Base-by-base conservation (phyloP, 1,140 invertebrate genomes). In the Ceratina japonica region DNA sequence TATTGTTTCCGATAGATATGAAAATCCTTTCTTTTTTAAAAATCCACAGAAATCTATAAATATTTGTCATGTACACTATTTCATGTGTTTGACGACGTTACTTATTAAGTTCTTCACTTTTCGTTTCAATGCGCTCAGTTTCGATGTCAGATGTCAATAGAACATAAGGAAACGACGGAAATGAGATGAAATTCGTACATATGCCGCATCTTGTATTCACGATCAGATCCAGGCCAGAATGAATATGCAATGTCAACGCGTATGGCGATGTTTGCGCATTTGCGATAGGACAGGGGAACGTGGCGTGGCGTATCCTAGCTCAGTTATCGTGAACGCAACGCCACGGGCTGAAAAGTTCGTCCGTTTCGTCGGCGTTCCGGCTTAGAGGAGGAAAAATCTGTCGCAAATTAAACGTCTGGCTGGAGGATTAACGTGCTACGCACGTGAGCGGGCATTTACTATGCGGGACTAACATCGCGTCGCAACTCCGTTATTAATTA, bases 401-500 rank as follows among this genome's bases (percentile, higher is more conserved):
- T 61, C 62, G 31, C 37, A 64, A 51, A 16, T 70, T 72, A 69
- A 84, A 83, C 81, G 75, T 61, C 44, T 68, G 27, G 44, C 7
- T 16, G 10, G 37, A 44, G 37, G 37, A 44, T 44, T 44, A 44
- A 44, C 37, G 37, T 44, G 37, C 37, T 44, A 44, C 37, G 37
- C 37, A 44, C 37, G 37, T 44, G 37, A 44, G 37, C 37, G 37
- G 37, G 74, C 49, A 78, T 68, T 79, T 54, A 58, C 65, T 22
- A 62, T 51, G 2, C 27, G 22, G 54, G 66, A 79, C 74, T 81
- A 77, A 68, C 62, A 62, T 65, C n/a, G 15, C 18, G 5, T 44
- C 37, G 37, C 20, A 73, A 69, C 71, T 86, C 68, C 31, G 13
- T 76, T 79, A 59, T 82, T 85, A 85, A 84, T 86, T 85, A 82